These are phyloP conservation scores for Tachina grossa DNA, from an alignment of 2,888 invertebrate genomes.

Conservation along the genomic window DNA sequence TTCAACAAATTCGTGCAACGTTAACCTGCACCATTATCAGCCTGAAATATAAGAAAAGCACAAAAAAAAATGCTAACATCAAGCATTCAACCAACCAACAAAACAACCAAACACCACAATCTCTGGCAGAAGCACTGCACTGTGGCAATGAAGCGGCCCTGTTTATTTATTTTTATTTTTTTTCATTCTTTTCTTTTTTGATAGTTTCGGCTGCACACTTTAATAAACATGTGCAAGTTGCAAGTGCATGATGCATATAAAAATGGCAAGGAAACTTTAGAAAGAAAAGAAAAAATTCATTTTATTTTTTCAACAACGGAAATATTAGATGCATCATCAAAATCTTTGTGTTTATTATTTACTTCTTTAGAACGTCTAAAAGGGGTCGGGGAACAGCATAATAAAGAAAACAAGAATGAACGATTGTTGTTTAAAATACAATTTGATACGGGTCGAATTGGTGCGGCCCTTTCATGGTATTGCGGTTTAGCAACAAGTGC, in stretches of 20 bases:
- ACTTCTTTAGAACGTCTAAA: slow-evolving; percentile 58
- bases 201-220: slow-evolving; percentile 44
- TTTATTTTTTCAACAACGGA: slow-evolving; percentile 55
- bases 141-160: slow-evolving; percentile 45
- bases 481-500: neutral
- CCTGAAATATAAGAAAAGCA: slow-evolving; percentile 35
- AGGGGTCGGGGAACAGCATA: slow-evolving; percentile 58
- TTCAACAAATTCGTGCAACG: slow-evolving; percentile 51
- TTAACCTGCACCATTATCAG: slow-evolving; percentile 59
- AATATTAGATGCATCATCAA: slow-evolving; percentile 71
- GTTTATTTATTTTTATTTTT: slow-evolving; percentile 23
- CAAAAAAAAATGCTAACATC: slow-evolving; percentile 22
- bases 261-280: slow-evolving; percentile 25
- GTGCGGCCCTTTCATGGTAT: slow-evolving; percentile 31
- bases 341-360: slow-evolving; percentile 66
- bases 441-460: slow-evolving; percentile 47
- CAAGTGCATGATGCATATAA: slow-evolving; percentile 49
- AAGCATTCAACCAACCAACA: slow-evolving; percentile 29
- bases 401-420: slow-evolving; percentile 42
- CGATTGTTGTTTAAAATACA: slow-evolving; percentile 26
- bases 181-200: slow-evolving; percentile 3
- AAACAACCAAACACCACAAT: slow-evolving; percentile 35
- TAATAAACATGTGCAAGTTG: slow-evolving; percentile 65
- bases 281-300: neutral
- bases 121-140: slow-evolving; percentile 48